Evolutionary conservation across 2,888 invertebrate species (phyloP).

Genomic region (Parnassius smintheus): DNA sequence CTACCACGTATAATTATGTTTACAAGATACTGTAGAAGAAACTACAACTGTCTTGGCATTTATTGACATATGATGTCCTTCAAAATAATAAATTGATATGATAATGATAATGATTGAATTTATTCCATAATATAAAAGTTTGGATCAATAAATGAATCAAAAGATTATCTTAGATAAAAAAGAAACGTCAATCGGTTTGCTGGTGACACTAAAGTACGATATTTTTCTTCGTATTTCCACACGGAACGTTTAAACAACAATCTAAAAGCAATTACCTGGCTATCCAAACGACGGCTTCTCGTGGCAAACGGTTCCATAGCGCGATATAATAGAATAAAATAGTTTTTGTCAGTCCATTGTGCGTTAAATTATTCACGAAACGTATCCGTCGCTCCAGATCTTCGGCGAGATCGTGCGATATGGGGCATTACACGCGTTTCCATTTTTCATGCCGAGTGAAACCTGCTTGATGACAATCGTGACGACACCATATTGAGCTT

Average conservation of each 20-base stretch:
- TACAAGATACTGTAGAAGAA: too few species aligned
- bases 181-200: constrained; percentile 1
- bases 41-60: too few species aligned
- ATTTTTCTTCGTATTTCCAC: constrained; percentile 10
- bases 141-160: too few species aligned
- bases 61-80: too few species aligned
- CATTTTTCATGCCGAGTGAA: constrained; percentile 64
- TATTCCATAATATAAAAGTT: too few species aligned
- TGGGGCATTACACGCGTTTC: constrained; percentile 65
- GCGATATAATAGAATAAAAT: constrained; percentile 56
- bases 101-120: too few species aligned
- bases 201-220: constrained; percentile 3
- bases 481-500: constrained; percentile 44
- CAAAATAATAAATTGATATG: too few species aligned
- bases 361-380: constrained; percentile 77
- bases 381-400: constrained; percentile 70
- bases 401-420: constrained; percentile 68
- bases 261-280: constrained; percentile 24
- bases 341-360: constrained; percentile 72
- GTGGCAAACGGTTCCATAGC: constrained; percentile 42
- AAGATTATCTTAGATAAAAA: not conserved
- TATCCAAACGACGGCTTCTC: constrained; percentile 45
- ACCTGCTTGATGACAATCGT: constrained; percentile 69
- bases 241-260: constrained; percentile 19
- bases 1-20: too few species aligned